Conservation (phyloP, 2,797 vertebrate species). For the Schizopygopsis malacanthus region DNA sequence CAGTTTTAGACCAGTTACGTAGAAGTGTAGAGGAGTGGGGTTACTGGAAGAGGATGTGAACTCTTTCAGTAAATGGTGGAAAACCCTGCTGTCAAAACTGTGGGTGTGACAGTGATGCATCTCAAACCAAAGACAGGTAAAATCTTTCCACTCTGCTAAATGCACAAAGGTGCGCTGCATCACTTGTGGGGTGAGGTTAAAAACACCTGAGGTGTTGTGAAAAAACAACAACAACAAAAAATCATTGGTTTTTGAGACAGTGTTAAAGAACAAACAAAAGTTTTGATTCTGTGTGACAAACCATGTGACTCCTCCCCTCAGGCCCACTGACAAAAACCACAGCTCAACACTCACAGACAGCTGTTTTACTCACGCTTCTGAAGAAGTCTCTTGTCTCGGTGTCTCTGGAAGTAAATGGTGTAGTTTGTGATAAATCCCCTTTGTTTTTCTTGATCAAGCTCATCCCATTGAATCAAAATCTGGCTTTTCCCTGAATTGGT, state of each 20-base stretch:
- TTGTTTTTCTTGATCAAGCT: slow-evolving; percentile 64
- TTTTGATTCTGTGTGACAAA: slow-evolving; percentile 26
- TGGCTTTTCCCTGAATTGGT: background rate
- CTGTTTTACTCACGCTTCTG: slow-evolving; percentile 62
- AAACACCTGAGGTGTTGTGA: background rate
- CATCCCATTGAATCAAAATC: slow-evolving; percentile 23
- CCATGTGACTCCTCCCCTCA: slow-evolving; percentile 40
- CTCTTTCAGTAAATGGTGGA: slow-evolving; percentile 68
- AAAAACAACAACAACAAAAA: background rate
- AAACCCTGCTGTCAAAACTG: slow-evolving; percentile 70
- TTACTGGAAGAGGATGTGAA: slow-evolving; percentile 73
- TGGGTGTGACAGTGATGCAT: slow-evolving; percentile 70
- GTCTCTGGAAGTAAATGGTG: slow-evolving; percentile 69
- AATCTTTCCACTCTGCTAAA: slow-evolving; percentile 69
- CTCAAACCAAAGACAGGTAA: slow-evolving; percentile 60
- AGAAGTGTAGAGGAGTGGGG: slow-evolving; percentile 39
- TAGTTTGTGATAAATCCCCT: slow-evolving; percentile 78
- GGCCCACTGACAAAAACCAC: slow-evolving; percentile 24
- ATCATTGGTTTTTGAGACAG: background rate
- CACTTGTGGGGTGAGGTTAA: slow-evolving; percentile 28
- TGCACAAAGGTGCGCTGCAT: slow-evolving; percentile 13
- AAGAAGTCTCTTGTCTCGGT: slow-evolving; percentile 50
- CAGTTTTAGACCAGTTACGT: slow-evolving; percentile 49
- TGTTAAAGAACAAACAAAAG: background rate
- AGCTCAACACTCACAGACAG: background rate